Conservation (phyloP, 2,888 invertebrate species). For the Alviniconcha strummeri region DNA sequence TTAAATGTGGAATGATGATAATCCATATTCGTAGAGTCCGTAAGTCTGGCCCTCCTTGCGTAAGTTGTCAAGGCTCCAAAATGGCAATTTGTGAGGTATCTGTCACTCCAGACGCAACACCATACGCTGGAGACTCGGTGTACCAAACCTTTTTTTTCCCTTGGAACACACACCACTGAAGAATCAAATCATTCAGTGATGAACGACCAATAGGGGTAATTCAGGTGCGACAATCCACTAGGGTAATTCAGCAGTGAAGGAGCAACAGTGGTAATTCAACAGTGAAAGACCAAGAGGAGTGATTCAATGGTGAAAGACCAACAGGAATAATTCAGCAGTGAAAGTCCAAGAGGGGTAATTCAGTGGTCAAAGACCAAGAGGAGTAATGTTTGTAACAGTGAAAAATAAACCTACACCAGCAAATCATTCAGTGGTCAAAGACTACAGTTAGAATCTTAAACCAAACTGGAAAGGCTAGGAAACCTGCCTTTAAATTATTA, state of each 20-base stretch:
- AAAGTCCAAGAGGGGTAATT: too few relatives aligned
- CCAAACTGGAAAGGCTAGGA: not conserved
- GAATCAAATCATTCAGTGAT: not conserved
- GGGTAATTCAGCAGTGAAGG: too few relatives aligned
- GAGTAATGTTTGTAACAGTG: too few relatives aligned
- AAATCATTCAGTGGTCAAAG: conserved; percentile 5
- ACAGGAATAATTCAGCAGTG: not conserved
- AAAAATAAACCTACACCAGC: too few relatives aligned
- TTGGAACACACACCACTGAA: conserved; percentile 29
- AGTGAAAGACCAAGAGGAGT: not conserved
- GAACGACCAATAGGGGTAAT: too few relatives aligned
- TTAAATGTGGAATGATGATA: too few relatives aligned
- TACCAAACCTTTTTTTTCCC: conserved; percentile 27
- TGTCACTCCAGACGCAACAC: conserved; percentile 30
- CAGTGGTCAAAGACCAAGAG: too few relatives aligned
- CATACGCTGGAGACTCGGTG: conserved; percentile 26
- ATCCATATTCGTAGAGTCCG: too few relatives aligned
- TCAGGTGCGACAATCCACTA: not conserved
- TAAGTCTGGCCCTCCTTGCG: too few relatives aligned
- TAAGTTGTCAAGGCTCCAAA: too few relatives aligned
- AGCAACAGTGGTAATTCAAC: not conserved
- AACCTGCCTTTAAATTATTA: too few relatives aligned
- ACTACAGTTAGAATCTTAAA: conserved; percentile 6
- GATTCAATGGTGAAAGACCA: too few relatives aligned
- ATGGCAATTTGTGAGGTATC: conserved; percentile 17